Base-by-base conservation (phyloP, 2,797 vertebrate genomes). In the Onychomys torridus region DNA sequence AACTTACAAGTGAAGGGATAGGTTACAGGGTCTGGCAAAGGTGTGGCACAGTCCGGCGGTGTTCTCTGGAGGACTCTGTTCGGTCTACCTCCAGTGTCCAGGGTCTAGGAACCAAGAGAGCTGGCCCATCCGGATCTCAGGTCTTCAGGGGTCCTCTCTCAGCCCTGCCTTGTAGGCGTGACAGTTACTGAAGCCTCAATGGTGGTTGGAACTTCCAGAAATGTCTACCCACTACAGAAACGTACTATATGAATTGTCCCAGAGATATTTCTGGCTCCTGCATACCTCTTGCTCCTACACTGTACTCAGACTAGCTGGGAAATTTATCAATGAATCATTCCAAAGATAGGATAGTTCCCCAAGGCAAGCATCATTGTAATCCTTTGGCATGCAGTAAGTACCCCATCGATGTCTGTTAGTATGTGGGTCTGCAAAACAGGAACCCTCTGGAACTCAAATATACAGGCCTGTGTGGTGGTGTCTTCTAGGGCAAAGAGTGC, bases 211-310 rank as follows among this genome's bases (percentile, higher is more conserved):
- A n/a, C n/a, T n/a, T n/a, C n/a, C n/a, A n/a, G n/a, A n/a, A n/a
- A n/a, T n/a, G n/a, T n/a, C n/a, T n/a, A n/a, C n/a, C n/a, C n/a
- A n/a, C n/a, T n/a, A n/a, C 46, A 29, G 27, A 49, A 77, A 79
- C 67, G 57, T 77, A 76, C 21, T 29, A 10, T 12, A 52, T 90
- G 83, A 84, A 87, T 77, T 76, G 73, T 71, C 84, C 69, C 79
- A 40, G 82, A 83, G 84, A 61, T 77, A 79, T 92, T 95, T 96
- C 81, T 93, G 93, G 46, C 67, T 95, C 87, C 77, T 82, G 19
- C 10, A 1, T 81, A 61, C 84, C 61, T 96, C 79, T 89, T 57
- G 34, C 76, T 97, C 40, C 25, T 82, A 71, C 27, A 59, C 14
- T 37, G 59, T 27, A 88, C 40, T 94, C 19, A 84, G 55, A 89